phyloP scores from a whole-genome alignment of 2,113 vertebrate species.

The Brachyhypopomus occidentalis region DNA sequence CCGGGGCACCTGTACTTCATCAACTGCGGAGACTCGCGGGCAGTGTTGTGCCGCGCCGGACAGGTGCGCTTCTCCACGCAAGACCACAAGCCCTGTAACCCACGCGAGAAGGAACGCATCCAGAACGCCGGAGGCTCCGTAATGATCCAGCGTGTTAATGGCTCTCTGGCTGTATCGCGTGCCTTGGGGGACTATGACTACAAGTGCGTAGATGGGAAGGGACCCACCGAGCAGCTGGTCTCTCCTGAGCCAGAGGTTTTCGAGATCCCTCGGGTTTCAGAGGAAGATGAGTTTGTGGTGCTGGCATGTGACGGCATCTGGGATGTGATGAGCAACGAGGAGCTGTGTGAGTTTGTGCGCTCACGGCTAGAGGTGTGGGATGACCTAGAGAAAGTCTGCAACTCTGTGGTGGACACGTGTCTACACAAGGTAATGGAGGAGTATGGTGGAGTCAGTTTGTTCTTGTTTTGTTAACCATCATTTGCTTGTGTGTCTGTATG shows the following conservation, averaged over 20 bases:
- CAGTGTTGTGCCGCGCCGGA: conserved; percentile 89
- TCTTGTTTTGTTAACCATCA: no score
- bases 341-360: conserved; percentile 95
- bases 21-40: conserved; percentile 97
- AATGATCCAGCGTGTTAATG: conserved; percentile 98
- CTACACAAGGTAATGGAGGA: conserved; percentile 91
- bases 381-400: conserved; percentile 98
- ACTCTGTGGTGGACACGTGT: conserved; percentile 98
- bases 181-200: conserved; percentile 99
- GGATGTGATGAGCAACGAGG: conserved; percentile 99
- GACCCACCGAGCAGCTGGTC: conserved; percentile 98
- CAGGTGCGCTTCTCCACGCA: conserved; percentile 97
- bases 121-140: conserved; percentile 98
- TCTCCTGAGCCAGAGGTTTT: conserved; percentile 98
- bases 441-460: no score
- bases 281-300: conserved; percentile 96
- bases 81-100: conserved; percentile 99
- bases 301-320: conserved; percentile 98
- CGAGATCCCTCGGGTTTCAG: conserved; percentile 87
- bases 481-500: no score
- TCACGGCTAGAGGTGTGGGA: conserved; percentile 94
- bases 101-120: conserved; percentile 95
- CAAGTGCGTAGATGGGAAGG: conserved; percentile 98
- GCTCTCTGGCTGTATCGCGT: conserved; percentile 95
- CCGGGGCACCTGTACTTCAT: conserved; percentile 97